phyloP scores from a whole-genome alignment of 1,140 invertebrate genomes.

The Saccostrea glomerata region DNA sequence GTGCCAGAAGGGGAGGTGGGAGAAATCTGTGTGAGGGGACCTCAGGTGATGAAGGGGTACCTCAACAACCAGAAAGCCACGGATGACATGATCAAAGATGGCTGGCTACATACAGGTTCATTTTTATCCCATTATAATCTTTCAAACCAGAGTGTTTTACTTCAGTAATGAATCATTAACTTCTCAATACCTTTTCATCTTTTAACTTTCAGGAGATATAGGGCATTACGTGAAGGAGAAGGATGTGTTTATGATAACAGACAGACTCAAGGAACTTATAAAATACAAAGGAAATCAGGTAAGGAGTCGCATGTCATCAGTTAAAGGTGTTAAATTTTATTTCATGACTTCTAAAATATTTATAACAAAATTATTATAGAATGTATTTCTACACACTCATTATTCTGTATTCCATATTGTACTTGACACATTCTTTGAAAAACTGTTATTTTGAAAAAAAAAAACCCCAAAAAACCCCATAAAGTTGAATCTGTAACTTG shows the following conservation, averaged over 20 bases:
- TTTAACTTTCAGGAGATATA: conserved; percentile 84
- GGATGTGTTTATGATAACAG: conserved; percentile 84
- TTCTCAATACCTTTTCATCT: not conserved
- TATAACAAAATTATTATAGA: no score
- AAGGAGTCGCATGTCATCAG: not conserved
- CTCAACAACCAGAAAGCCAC: conserved; percentile 87
- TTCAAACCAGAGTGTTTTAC: not conserved
- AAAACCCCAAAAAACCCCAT: no score
- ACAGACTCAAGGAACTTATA: conserved; percentile 92
- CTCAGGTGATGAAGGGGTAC: conserved; percentile 83
- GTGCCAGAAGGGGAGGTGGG: conserved; percentile 65
- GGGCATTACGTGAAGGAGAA: conserved; percentile 84
- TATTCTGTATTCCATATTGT: no score
- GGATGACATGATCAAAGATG: conserved; percentile 84
- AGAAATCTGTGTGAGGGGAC: conserved; percentile 77
- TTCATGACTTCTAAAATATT: no score
- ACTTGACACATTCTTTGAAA: no score
- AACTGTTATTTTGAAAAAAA: not conserved
- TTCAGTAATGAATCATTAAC: not conserved
- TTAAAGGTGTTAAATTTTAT: no score
- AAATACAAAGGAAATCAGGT: conserved; percentile 92
- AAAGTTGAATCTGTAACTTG: no score
- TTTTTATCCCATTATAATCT: not conserved
- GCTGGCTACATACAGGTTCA: conserved; percentile 87
- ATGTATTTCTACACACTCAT: no score